Conservation (phyloP, 2,113 vertebrate genomes). For the Callipepla californica region DNA sequence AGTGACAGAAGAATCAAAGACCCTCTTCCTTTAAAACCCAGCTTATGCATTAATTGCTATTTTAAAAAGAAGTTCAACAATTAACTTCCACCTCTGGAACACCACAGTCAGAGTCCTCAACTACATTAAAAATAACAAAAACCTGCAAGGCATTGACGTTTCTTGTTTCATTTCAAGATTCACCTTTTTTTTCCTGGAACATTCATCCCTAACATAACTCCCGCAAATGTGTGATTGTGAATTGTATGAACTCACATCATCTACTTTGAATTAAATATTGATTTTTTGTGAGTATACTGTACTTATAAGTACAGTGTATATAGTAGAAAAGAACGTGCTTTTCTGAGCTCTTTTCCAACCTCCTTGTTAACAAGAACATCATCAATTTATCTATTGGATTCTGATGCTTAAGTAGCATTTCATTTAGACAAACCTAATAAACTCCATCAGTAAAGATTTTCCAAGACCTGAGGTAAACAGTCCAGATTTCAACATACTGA, state of each 20-base stretch:
- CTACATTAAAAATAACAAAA: background rate
- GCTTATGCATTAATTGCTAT: too few relatives aligned
- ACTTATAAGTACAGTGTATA: background rate
- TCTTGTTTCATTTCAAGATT: background rate
- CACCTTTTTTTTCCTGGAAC: background rate
- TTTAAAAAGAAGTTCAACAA: background rate
- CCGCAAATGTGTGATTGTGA: background rate
- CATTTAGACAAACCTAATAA: slow-evolving; percentile 7
- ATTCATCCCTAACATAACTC: slow-evolving; percentile 14
- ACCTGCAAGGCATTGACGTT: background rate
- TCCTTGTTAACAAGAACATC: slow-evolving; percentile 5
- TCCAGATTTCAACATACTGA: slow-evolving; percentile 1
- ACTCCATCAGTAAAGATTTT: background rate
- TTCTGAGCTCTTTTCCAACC: slow-evolving; percentile 12
- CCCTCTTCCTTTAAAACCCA: too few relatives aligned
- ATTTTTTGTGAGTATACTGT: background rate
- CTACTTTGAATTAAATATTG: slow-evolving; percentile 56
- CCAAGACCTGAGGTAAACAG: slow-evolving; percentile 1
- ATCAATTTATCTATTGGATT: slow-evolving; percentile 1
- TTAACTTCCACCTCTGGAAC: background rate
- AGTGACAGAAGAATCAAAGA: background rate
- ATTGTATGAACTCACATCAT: slow-evolving; percentile 26
- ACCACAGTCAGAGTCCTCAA: background rate
- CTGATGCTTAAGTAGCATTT: slow-evolving; percentile 24
- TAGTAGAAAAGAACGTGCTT: background rate